Evolutionary conservation across 2,797 vertebrate genomes (phyloP).

Genomic region (Peromyscus nudipes): DNA sequence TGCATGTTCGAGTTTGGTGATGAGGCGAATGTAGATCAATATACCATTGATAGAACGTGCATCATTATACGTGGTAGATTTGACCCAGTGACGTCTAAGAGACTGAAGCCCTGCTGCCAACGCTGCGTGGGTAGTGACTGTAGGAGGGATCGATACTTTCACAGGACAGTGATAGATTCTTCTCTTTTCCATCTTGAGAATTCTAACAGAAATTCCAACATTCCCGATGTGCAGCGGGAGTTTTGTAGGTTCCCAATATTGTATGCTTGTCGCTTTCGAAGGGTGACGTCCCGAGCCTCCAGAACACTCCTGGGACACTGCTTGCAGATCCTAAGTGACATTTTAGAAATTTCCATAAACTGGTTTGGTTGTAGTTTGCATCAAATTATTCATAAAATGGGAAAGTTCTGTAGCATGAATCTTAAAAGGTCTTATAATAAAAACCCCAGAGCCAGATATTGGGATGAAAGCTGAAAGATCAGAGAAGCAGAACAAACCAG

Average conservation of each 20-base stretch:
- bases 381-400: slow-evolving; percentile 19
- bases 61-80: background rate
- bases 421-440: too few relatives aligned
- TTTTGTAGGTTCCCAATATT: background rate
- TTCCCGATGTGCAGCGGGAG: background rate
- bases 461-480: too few relatives aligned
- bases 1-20: slow-evolving; percentile 36
- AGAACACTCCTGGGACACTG: background rate
- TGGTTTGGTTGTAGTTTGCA: background rate
- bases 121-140: background rate
- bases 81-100: background rate
- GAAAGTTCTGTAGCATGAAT: background rate
- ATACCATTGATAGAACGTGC: slow-evolving; percentile 1
- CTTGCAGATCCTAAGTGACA: background rate
- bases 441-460: too few relatives aligned
- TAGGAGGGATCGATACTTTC: background rate
- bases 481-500: too few relatives aligned
- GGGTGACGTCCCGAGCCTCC: background rate
- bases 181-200: slow-evolving; percentile 28
- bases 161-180: background rate
- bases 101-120: background rate
- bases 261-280: background rate
- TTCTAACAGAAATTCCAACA: background rate
- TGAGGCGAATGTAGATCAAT: slow-evolving; percentile 24
- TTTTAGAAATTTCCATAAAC: background rate